Evolutionary conservation across 37 sponge, comb jelly and placozoan species (phyloP), one percentile per base, ranked within the genome.

Genomic region (Axinella damicornis): DNA sequence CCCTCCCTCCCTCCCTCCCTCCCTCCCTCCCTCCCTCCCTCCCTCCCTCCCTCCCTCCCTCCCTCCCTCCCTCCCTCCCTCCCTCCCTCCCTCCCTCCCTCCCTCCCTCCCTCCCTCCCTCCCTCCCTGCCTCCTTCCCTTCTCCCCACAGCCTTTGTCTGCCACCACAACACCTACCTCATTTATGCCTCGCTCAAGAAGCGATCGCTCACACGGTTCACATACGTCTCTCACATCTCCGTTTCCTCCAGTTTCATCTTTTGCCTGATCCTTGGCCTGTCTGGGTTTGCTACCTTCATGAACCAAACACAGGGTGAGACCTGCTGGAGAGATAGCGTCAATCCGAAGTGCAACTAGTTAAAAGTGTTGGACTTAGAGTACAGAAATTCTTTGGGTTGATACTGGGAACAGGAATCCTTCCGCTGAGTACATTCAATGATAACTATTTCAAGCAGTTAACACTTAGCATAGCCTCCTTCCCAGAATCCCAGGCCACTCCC

Each of bases 131-230:
- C 64, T n/a, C 64, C 74, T 28, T 5, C 52, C 2, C 53, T 59
- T 53, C 83, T 59, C 65, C 52, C 65, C 55, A 0, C 67, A 92
- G 93, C 93, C 35, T 96, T 87, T 71, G 91, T 96, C 25, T 96
- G 96, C 57, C 96, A 96, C 77, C 96, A 96, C 91, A 96, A 96
- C 79, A 96, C 87, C 57, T 92, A 93, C 77, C 91, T 96, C 46
- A 92, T 96, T 54, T 93, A 90, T 68, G 90, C 66, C 57, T 92
- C 96, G 6, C 85, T 96, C 20, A 22, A 73, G 59, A 71, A 82
- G 34, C 67, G 67, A 20, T 88, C 93, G 11, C 74, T 84, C 82
- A 69, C 78, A 58, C 67, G 85, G 30, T 96, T 86, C 73, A 63
- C 78, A 57, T 69, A 60, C 34, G 90, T 93, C 41, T 69, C 82